Base-by-base conservation (phyloP, 2,797 vertebrate genomes). In the Mastacembelus armatus region DNA sequence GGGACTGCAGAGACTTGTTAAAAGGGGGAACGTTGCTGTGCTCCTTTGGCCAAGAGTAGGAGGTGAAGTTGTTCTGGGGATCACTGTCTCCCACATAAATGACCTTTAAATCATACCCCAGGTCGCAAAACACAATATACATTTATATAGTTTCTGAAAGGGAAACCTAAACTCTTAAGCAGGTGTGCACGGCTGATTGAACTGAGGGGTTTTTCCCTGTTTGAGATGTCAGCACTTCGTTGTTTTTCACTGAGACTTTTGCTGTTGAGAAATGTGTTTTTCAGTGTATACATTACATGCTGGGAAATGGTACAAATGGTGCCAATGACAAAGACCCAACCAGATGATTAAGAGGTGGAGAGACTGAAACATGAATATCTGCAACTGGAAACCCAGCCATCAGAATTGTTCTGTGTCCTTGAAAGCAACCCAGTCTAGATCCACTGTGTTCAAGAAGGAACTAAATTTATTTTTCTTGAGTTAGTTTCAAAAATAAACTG, bases 1-100 rank as follows among this genome's bases (percentile, higher is more conserved):
- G 80, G 62, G 71, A 54, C 85, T 76, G 83, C 60, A 32, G 87
- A 80, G 81, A 59, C 76, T 78, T 76, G 70, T 84, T 83, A 76
- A 80, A 77, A 75, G 38, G 68, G 62, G 73, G 27, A 60, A 59
- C 64, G 70, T 78, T 43, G 2, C 29, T 10, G 26, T 3, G 18
- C 58, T 78, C 52, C 69, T 72, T 43, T 62, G 59, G 62, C 55
- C 15, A 10, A 32, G 47, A 52, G 58, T 8, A 38, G 27, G 45
- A 40, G 35, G 54, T 30, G 65, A 36, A 2, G 40, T 54, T 11
- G 2, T 63, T 49, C 57, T 40, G 27, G 66, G 65, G 82, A 80
- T 80, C 75, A 74, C 29, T 19, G 22, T 33, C 63, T 45, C 50
- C 67, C 32, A 73, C 69, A 66, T 87, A 72, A 82, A 54, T 24